These are phyloP conservation scores for Apamea epomidion DNA, from an alignment of 2,888 invertebrate genomes.

Conservation along the genomic window DNA sequence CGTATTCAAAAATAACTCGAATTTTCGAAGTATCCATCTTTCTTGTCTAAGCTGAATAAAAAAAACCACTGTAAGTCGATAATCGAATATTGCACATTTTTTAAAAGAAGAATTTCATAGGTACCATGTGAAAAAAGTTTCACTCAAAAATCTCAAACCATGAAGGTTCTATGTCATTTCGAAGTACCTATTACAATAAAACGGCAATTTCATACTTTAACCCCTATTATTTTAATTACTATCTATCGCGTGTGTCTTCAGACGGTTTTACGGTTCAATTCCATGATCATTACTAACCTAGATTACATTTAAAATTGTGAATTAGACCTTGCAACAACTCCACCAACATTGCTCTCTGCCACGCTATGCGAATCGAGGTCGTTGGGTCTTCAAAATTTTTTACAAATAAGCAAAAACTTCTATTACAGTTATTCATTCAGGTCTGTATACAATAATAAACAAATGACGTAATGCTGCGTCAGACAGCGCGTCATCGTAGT, in stretches of 20 bases:
- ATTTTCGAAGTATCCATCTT: no score
- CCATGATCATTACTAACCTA: not conserved
- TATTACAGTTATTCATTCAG: conserved; percentile 19
- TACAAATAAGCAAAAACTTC: not conserved
- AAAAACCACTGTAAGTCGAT: no score
- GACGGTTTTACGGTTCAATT: not conserved
- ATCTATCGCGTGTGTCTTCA: not conserved
- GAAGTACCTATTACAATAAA: no score
- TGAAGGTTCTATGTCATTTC: no score
- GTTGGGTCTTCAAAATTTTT: not conserved
- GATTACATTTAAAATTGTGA: not conserved
- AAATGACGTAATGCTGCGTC: conserved; percentile 31
- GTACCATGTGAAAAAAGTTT: no score
- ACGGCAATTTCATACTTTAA: no score
- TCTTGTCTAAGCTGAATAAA: no score
- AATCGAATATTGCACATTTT: no score
- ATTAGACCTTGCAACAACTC: conserved; percentile 8
- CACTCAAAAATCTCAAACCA: no score
- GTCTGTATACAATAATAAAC: conserved; percentile 37
- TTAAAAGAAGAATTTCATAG: no score
- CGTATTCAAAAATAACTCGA: no score
- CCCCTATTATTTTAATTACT: not conserved
- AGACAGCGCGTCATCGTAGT: conserved; percentile 17
- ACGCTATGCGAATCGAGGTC: not conserved
- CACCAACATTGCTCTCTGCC: conserved; percentile 1